Conservation (phyloP, 2,888 invertebrate species). For the Athalia cordata region DNA sequence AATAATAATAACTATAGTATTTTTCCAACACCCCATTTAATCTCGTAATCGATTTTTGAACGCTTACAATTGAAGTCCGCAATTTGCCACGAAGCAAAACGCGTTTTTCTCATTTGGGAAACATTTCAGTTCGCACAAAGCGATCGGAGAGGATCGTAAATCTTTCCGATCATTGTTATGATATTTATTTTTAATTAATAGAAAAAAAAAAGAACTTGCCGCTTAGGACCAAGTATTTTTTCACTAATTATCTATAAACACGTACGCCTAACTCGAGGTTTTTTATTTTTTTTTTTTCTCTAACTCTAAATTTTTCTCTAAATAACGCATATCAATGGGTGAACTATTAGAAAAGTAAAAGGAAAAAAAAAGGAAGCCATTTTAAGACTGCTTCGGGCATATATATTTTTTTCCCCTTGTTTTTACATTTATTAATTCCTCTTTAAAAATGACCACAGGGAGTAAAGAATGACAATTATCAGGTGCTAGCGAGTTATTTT, state of each 20-base stretch:
- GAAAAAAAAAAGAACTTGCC: background rate
- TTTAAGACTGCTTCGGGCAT: conserved; percentile 23
- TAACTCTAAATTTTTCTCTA: no score
- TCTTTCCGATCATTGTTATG: no score
- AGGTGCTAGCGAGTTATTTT: conserved; percentile 35
- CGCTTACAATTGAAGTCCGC: background rate
- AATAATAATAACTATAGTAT: no score
- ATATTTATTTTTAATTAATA: no score
- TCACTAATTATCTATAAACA: background rate
- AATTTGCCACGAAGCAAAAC: background rate
- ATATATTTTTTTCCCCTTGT: conserved; percentile 15
- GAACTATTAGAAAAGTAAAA: background rate
- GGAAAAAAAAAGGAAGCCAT: no score
- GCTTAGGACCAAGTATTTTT: conserved; percentile 8
- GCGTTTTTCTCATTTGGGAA: background rate
- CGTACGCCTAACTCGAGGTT: background rate
- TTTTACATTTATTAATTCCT: conserved; percentile 5
- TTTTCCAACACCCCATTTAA: no score
- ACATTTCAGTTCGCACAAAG: conserved; percentile 31
- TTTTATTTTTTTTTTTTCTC: conserved; percentile 1
- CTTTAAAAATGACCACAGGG: conserved; percentile 26
- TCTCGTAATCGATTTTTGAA: background rate
- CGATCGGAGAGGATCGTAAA: no score
- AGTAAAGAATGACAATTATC: conserved; percentile 40
- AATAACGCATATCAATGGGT: conserved; percentile 12